Evolutionary conservation across 2,797 vertebrate species (phyloP).

Genomic region (Peromyscus aztecus): DNA sequence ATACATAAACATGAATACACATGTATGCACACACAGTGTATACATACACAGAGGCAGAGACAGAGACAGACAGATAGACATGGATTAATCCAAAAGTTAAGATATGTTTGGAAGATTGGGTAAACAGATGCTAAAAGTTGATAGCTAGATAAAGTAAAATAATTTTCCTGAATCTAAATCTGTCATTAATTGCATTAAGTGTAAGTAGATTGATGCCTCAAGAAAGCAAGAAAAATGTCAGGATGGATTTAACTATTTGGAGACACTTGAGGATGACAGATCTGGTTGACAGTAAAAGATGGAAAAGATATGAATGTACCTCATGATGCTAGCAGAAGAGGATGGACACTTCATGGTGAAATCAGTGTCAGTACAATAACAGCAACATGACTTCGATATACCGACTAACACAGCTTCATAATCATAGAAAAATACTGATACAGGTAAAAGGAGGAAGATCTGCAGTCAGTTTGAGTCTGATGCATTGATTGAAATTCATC

Average conservation of each 20-base stretch:
- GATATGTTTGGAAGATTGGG: too few relatives aligned
- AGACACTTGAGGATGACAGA: neutral
- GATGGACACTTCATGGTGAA: neutral
- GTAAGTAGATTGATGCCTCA: neutral
- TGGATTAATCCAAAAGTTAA: neutral
- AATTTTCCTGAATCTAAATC: neutral
- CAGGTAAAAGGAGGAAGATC: neutral
- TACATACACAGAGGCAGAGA: too few relatives aligned
- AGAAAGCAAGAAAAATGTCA: neutral
- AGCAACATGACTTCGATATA: neutral
- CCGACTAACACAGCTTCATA: neutral
- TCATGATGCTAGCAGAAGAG: neutral
- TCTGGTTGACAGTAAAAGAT: neutral
- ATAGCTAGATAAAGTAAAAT: neutral
- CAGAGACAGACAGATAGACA: neutral
- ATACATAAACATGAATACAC: neutral
- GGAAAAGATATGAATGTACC: neutral
- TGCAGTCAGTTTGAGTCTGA: neutral
- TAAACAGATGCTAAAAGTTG: neutral
- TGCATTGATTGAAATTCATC: neutral
- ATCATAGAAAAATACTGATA: neutral
- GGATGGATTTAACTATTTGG: neutral
- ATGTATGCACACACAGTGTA: neutral
- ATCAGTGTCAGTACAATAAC: too few relatives aligned
- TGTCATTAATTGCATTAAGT: neutral